A percentile compares a stretch with the other conserved stretches of the same genome.
phyloP scores from a whole-genome alignment of 2,113 vertebrate genomes.

The Tiliqua scincoides region DNA sequence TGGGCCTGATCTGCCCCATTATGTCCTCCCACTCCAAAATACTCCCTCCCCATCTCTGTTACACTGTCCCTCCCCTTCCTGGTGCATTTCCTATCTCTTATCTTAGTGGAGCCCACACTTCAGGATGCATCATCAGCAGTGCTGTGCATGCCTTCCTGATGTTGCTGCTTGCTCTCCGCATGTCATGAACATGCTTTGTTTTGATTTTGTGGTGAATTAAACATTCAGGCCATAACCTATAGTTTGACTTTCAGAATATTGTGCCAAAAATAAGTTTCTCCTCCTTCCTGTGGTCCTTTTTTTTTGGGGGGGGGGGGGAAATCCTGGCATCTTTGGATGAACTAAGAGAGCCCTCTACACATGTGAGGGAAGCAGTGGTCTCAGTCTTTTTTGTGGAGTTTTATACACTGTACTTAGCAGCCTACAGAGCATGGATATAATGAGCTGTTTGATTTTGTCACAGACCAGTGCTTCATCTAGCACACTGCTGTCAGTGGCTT shows the following conservation, averaged over 20 bases:
- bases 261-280: neutral
- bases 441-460: neutral
- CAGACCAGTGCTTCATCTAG: neutral
- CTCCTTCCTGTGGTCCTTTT: neutral
- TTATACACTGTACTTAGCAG: neutral
- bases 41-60: no score
- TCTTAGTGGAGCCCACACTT: no score
- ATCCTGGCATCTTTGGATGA: neutral
- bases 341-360: neutral
- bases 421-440: constrained; percentile 12
- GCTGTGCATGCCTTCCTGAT: no score
- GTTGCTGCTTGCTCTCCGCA: no score
- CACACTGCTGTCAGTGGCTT: neutral
- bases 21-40: no score
- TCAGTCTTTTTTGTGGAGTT: neutral
- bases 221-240: no score
- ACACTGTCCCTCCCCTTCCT: neutral
- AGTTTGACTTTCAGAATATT: neutral
- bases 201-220: no score
- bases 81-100: neutral
- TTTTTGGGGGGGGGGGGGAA: no score
- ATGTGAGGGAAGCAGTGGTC: no score
- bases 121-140: no score
- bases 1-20: no score
- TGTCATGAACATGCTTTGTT: no score